Base-by-base conservation (phyloP, 2,113 vertebrate species). In the Nannobrachium achirus region DNA sequence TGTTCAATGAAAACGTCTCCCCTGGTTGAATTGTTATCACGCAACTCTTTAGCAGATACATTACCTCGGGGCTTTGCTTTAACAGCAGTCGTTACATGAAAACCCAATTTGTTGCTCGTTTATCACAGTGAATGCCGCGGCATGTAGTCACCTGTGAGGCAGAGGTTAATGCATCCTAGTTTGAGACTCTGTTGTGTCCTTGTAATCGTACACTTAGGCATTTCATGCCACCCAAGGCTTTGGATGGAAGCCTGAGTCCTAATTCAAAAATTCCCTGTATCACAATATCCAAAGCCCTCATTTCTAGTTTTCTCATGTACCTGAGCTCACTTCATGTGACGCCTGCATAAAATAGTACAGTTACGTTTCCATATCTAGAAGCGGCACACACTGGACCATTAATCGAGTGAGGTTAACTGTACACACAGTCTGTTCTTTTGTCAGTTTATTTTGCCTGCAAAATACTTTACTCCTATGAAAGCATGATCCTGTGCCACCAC, bases 81-180 rank as follows among this genome's bases (percentile, higher is more conserved):
- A 71, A 67, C 55, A 71, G 63, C 72, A 55, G 58, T 71, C 63
- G 38, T 58, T 53, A 55, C 71, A 73, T 61, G 75, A 66, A 75
- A 83, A 75, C 55, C 63, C 44, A 58, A 71, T 74, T 74, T 75
- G 78, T 49, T 49, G 56, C 79, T 79, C n/a, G 57, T 88, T 82
- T 80, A 71, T 77, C 39, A 59, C 63, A 50, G 75, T 61, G 73
- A 78, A 85, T 56, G 56, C 45, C 61, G 57, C n/a, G 61, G 75
- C 83, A 2, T 86, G 87, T 75, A 76, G 58, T 60, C 62, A 83
- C 86, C 84, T 75, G 89, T 76, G 71, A 53, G 66, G 61, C 75
- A 66, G 63, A 56, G 73, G 68, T 42, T 68, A 18, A 15, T 33
- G 40, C 49, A 61, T 70, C 66, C 55, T 10, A 38, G 44, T 33